Evolutionary conservation across 2,113 vertebrate species (phyloP), one percentile per base, ranked within the genome.

Genomic region (Gallinago jamesoni): DNA sequence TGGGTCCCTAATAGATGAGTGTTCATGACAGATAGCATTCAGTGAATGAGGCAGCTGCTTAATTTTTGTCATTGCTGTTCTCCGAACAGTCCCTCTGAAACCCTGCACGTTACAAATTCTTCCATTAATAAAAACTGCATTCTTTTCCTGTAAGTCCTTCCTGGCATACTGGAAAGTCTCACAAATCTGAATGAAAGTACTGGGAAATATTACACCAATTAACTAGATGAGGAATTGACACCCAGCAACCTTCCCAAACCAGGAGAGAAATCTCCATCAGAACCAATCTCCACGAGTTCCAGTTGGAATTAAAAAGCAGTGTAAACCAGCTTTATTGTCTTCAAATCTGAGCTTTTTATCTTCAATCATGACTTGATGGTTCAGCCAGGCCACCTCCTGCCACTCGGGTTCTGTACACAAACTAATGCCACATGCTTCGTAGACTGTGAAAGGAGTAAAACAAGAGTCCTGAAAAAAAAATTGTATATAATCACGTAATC

Each of bases 11-110:
- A 19, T 43, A 87, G 39, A 86, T 87, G 64, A 81, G 41, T 66
- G 69, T 87, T 14, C 74, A 11, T 95, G 92, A 89, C 76, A 92
- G 78, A 97, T 50, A 93, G 70, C 70, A 87, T 79, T 75, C 57
- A 50, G 73, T 82, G 84, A 92, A 91, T 62, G 89, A 92, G 62
- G 80, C 96, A 97, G 96, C 96, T 96, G 96, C 77, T 94, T 92
- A 84, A 95, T 95, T 95, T 96, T 95, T 96, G 84, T 79, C 96
- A 93, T 96, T 89, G 92, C 60, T 96, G 64, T 60, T 89, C 64
- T 41, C 31, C 48, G 35, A 63, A 48, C 47, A 70, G 83, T 72
- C 56, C 56, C 37, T 69, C 50, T 59, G 70, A 87, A 94, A 80
- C 27, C 10, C 53, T 66, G 62, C 45, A 37, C 56, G 86, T 84